Evolutionary conservation across 2,113 vertebrate species (phyloP).

Genomic region (Picathartes gymnocephalus): DNA sequence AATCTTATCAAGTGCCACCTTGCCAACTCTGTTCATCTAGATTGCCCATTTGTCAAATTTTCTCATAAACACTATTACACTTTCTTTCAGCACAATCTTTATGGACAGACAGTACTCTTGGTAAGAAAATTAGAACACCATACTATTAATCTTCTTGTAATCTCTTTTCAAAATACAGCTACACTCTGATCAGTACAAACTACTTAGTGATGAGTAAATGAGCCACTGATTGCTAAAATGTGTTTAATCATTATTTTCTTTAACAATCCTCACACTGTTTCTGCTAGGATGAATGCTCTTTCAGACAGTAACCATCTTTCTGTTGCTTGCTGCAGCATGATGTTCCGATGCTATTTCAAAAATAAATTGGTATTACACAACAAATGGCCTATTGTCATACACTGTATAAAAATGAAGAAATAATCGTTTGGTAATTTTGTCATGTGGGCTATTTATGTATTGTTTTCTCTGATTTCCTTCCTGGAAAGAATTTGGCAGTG

Average conservation of each 20-base stretch:
- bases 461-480: neutral
- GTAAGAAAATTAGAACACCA: neutral
- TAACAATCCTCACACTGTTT: neutral
- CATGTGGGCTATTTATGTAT: neutral
- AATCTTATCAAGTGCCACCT: constrained; percentile 12
- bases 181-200: neutral
- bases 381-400: neutral
- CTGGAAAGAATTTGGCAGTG: neutral
- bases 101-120: neutral
- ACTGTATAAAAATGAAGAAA: neutral
- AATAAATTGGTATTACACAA: neutral
- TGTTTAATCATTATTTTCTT: neutral
- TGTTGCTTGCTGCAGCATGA: neutral
- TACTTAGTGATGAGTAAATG: neutral
- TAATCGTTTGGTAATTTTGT: neutral
- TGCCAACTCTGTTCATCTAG: neutral
- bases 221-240: neutral
- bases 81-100: neutral
- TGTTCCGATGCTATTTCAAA: neutral
- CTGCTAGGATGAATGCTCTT: neutral
- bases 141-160: neutral
- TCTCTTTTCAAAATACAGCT: neutral
- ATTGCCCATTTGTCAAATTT: neutral
- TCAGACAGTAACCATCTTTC: neutral
- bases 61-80: neutral